Percentiles rank a stretch among this genome's conserved stretches.
Evolutionary conservation across 2,797 vertebrate genomes (phyloP).

Genomic region (Sebastes flavidus): DNA sequence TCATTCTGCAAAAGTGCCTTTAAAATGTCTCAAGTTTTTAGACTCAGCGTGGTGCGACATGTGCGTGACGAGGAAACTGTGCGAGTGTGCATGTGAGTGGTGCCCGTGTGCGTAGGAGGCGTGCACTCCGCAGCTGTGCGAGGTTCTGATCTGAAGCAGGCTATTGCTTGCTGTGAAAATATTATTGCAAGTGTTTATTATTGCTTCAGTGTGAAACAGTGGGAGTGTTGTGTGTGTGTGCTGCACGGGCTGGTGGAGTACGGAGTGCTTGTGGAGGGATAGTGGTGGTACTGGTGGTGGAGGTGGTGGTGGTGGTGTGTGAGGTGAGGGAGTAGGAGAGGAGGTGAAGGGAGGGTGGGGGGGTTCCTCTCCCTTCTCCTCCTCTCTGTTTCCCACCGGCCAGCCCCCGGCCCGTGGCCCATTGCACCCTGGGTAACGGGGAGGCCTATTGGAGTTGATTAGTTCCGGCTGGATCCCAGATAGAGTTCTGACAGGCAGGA

Average conservation of each 20-base stretch:
- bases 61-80: constrained; percentile 20
- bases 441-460: constrained; percentile 98
- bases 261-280: constrained; percentile 52
- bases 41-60: constrained; percentile 21
- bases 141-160: constrained; percentile 83
- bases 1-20: neutral
- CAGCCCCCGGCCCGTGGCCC: constrained; percentile 75
- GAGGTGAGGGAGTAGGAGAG: neutral
- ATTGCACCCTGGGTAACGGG: constrained; percentile 89
- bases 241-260: constrained; percentile 64
- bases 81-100: constrained; percentile 40
- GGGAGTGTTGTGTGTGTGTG: constrained; percentile 84
- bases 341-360: neutral
- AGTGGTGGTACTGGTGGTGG: constrained; percentile 25
- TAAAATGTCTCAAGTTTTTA: constrained; percentile 3
- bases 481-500: constrained; percentile 97
- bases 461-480: constrained; percentile 98
- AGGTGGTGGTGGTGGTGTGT: constrained; percentile 23
- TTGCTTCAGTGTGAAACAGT: constrained; percentile 86
- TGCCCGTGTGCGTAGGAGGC: constrained; percentile 53
- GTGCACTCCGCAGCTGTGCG: constrained; percentile 74
- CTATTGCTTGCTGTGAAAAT: constrained; percentile 87
- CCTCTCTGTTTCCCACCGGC: constrained; percentile 80
- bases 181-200: constrained; percentile 91
- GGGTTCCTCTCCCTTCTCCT: constrained; percentile 51